Evolutionary conservation across 35 echinoderm and acorn worm species (phyloP).

Genomic region (Apostichopus japonicus): DNA sequence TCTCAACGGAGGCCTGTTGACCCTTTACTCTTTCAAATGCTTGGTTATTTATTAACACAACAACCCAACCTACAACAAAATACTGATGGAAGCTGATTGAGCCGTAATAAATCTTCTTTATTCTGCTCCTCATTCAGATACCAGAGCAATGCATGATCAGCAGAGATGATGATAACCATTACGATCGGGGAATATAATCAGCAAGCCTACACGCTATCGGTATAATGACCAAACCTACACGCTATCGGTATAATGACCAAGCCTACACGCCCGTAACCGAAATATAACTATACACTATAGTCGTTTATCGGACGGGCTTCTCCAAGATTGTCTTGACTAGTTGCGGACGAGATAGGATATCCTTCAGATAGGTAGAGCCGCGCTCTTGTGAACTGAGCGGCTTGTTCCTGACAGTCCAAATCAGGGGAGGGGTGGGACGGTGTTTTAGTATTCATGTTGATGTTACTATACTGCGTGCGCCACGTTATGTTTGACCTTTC

Average conservation of each 20-base stretch:
- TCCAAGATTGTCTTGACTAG: too few relatives aligned
- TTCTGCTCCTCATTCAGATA: background rate
- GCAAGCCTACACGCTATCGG: background rate
- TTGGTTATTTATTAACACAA: slow-evolving; percentile 45
- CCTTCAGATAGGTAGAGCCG: too few relatives aligned
- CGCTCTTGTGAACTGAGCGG: too few relatives aligned
- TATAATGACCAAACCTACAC: background rate
- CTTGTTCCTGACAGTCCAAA: too few relatives aligned
- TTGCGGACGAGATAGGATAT: too few relatives aligned
- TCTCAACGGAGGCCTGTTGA: slow-evolving; percentile 30
- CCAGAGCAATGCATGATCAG: background rate
- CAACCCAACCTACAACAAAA: background rate
- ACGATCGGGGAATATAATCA: background rate
- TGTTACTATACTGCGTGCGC: too few relatives aligned
- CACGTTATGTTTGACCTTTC: too few relatives aligned
- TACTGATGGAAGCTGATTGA: background rate
- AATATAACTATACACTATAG: too few relatives aligned
- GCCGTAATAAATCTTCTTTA: background rate
- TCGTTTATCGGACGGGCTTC: too few relatives aligned
- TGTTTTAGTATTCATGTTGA: too few relatives aligned
- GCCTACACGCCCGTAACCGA: background rate
- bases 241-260: background rate
- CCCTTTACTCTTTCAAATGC: background rate
- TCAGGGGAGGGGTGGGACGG: too few relatives aligned
- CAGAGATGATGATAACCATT: background rate